phyloP scores from a whole-genome alignment of 2,113 vertebrate genomes.

The Megaceryle maxima region DNA sequence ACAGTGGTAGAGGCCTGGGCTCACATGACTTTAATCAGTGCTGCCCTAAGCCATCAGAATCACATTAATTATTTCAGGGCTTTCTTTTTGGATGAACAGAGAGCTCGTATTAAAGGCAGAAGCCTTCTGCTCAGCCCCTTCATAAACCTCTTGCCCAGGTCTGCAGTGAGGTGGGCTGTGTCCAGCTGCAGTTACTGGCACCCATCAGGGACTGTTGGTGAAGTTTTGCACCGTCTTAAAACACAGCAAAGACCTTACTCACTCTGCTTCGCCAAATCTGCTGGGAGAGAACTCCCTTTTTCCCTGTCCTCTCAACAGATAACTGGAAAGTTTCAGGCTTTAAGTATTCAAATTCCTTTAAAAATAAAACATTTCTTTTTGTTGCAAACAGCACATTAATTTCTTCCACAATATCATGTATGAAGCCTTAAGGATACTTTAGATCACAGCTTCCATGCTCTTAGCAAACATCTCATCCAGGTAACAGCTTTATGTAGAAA shows the following conservation, averaged over 20 bases:
- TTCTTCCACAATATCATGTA: background rate
- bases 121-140: slow-evolving; percentile 5
- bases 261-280: background rate
- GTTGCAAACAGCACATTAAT: slow-evolving; percentile 49
- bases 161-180: background rate
- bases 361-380: slow-evolving; percentile 1
- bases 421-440: slow-evolving; percentile 49
- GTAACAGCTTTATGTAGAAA: slow-evolving; percentile 65
- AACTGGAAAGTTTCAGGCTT: slow-evolving; percentile 23
- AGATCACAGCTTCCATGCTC: slow-evolving; percentile 18
- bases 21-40: slow-evolving; percentile 67
- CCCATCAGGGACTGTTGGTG: background rate
- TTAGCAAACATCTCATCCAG: slow-evolving; percentile 62
- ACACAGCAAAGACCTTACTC: background rate
- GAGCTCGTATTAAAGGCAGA: background rate
- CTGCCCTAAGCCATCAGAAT: slow-evolving; percentile 55
- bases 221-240: slow-evolving; percentile 67
- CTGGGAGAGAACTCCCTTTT: background rate
- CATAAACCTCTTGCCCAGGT: background rate
- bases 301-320: background rate
- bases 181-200: background rate
- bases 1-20: slow-evolving; percentile 73
- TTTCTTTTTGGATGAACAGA: slow-evolving; percentile 44
- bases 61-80: slow-evolving; percentile 70
- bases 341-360: background rate